Base-by-base conservation (phyloP, 2,888 invertebrate species). In the Apotomis betuletana region DNA sequence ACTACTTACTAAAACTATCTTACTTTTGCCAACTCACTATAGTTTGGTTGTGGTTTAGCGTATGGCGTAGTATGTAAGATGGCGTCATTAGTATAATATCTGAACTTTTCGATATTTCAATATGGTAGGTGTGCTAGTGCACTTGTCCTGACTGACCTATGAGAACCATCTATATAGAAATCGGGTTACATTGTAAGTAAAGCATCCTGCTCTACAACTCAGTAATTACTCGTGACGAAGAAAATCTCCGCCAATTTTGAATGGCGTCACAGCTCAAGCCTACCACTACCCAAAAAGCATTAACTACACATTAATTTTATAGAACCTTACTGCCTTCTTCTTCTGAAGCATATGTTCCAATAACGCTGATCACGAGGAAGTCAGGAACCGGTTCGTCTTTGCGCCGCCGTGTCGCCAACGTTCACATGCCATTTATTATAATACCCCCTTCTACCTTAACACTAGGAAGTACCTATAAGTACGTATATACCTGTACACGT, bases 351-450 rank as follows among this genome's bases (percentile, higher is more conserved):
- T 85, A 85, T 85, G 86, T 85, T 85, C 84, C 86, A 87, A 88
- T 87, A 88, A 86, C 83, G 84, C 84, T 80, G 86, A 87, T 86
- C 84, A 87, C 85, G 82, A 90, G 90, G 89, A 90, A 90, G 87
- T 87, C 74, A 69, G 78, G 78, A 84, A 90, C 90, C 90, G 89
- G 90, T 90, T 88, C 78, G 77, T 77, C 78, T 78, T 80, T 79
- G 79, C 84, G 84, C 79, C 84, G 81, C 78, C 74, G 80, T 85
- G 88, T 87, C 87, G 86, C 86, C 87, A 79, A 80, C 78, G 83
- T 81, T 84, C 82, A 85, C 85, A 85, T 85, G 84, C 85, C 84
- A 87, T 89, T 90, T 89, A 89, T 87, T 89, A 87, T 88, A 87
- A 88, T 88, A 84, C 82, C 81, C 83, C 84, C 85, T 85, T 82